Conservation (phyloP, 1,140 invertebrate genomes). For the Drosophila orosa region DNA sequence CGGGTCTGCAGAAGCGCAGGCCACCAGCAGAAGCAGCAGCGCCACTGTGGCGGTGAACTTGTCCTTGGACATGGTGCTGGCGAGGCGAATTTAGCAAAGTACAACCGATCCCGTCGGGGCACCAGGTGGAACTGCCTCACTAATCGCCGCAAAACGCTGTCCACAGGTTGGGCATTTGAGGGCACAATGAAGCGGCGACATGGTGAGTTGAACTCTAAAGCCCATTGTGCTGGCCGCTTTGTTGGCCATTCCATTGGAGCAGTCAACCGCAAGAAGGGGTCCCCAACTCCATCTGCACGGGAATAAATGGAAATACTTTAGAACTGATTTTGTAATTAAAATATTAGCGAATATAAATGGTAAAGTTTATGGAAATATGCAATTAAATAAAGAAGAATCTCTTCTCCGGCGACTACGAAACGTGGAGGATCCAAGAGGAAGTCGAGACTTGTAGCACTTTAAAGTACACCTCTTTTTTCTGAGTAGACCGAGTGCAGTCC, state of each 20-base stretch:
- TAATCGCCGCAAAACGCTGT: constrained; percentile 38
- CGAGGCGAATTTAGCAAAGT: neutral
- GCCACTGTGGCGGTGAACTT: neutral
- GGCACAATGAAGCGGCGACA: constrained; percentile 68
- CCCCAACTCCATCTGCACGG: constrained; percentile 46
- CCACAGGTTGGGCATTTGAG: constrained; percentile 36
- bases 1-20: constrained; percentile 8
- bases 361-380: neutral
- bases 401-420: neutral
- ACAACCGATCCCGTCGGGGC: constrained; percentile 37
- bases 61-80: constrained; percentile 14
- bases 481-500: neutral
- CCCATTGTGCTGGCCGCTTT: constrained; percentile 49
- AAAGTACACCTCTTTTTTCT: neutral
- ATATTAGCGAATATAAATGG: neutral
- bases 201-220: constrained; percentile 74
- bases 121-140: constrained; percentile 43
- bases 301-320: neutral
- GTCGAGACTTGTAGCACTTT: neutral
- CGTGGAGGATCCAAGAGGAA: neutral
- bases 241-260: constrained; percentile 50
- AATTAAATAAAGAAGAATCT: neutral
- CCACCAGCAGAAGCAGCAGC: neutral
- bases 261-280: constrained; percentile 58
- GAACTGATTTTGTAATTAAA: neutral